Conservation (phyloP, 2,888 invertebrate genomes). For the Drosophila seclusa region DNA sequence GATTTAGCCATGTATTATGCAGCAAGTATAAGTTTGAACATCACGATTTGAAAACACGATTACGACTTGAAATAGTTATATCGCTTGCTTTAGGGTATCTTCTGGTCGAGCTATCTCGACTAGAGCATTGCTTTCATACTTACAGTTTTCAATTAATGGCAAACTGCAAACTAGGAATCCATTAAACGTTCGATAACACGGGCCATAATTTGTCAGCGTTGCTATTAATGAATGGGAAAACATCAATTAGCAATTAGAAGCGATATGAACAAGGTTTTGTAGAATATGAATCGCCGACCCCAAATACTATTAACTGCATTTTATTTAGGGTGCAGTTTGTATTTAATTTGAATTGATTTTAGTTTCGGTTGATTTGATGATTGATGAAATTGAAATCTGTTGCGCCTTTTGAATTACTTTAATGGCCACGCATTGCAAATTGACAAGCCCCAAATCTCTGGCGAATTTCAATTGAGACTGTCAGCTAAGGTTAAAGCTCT, state of each 20-base stretch:
- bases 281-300: constrained; percentile 26
- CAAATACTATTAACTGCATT: constrained; percentile 51
- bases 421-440: constrained; percentile 24
- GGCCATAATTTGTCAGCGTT: constrained; percentile 67
- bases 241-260: constrained; percentile 73
- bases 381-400: constrained; percentile 51
- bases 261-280: constrained; percentile 60
- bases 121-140: constrained; percentile 5
- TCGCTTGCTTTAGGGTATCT: not conserved
- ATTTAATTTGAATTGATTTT: constrained; percentile 3
- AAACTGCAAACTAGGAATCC: constrained; percentile 26
- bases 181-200: constrained; percentile 68
- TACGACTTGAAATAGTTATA: not conserved
- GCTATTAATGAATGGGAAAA: constrained; percentile 55
- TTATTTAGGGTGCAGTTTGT: constrained; percentile 51
- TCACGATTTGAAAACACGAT: not conserved
- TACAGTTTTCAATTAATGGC: constrained; percentile 51
- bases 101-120: not conserved
- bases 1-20: not conserved
- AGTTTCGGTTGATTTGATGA: constrained; percentile 33
- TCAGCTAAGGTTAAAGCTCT: constrained; percentile 58
- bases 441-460: constrained; percentile 34
- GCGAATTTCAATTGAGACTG: constrained; percentile 16
- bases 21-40: not conserved
- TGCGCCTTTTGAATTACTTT: constrained; percentile 24